Evolutionary conservation across 2,113 vertebrate species (phyloP).

Genomic region (Rousettus leschenaultii): DNA sequence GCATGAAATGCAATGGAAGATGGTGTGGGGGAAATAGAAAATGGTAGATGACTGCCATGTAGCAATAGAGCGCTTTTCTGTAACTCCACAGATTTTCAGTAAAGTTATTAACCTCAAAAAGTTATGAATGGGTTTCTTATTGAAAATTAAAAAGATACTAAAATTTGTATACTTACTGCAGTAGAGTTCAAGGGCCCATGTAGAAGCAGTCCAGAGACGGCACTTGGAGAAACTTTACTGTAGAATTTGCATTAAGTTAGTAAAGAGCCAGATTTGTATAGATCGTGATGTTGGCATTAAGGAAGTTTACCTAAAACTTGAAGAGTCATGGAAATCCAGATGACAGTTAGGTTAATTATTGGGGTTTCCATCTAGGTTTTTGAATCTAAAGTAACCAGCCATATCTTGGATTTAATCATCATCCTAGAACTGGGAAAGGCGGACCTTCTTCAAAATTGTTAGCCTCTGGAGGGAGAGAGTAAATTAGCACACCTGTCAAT

Average conservation of each 20-base stretch:
- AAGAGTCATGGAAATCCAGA: not conserved
- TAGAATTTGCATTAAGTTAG: not conserved
- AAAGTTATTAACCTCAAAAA: not conserved
- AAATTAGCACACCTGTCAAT: not conserved
- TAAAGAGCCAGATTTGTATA: not conserved
- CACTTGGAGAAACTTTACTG: not conserved
- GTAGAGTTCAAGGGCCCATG: not conserved
- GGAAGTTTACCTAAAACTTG: not conserved
- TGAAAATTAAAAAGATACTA: not conserved
- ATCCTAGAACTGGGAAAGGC: not conserved
- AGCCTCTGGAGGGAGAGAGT: not conserved
- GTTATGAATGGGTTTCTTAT: not conserved
- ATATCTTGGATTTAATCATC: not conserved
- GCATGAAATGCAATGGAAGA: not conserved
- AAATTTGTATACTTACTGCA: not conserved
- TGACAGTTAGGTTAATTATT: not conserved
- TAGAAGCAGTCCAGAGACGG: not conserved
- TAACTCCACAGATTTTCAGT: not conserved
- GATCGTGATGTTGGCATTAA: not conserved
- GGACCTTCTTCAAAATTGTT: not conserved
- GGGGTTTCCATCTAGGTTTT: not conserved
- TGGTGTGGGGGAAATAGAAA: not conserved
- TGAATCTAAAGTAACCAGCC: not conserved
- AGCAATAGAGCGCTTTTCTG: not conserved
- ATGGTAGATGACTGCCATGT: accelerated